Base-by-base conservation (phyloP, 30 jellyfish, hydroid and myxozoan species). In the Haliclystus octoradiatus region DNA sequence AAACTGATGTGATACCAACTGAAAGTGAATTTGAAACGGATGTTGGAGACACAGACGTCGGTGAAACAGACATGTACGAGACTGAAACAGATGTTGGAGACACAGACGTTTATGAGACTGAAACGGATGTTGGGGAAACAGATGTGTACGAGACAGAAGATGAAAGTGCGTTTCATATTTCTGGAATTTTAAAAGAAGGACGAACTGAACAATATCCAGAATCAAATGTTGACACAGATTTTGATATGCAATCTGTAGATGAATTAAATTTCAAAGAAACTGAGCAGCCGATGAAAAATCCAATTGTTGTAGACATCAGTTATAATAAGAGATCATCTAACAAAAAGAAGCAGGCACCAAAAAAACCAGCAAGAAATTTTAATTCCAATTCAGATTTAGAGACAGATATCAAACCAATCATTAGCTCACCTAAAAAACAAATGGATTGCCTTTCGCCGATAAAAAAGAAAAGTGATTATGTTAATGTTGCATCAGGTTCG, bases 81-180 rank as follows among this genome's bases (percentile, higher is more conserved):
- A 75, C 72, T 34, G 84, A 71, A 52, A 66, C 94, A 7, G 25
- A 75, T 65, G 79, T 53, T 29, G 25, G 49, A 5, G 80, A 72
- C 50, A 61, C 49, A 27, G 70, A 72, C 49, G 57, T 85, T 1
- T 50, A 35, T 19, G 79, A 24, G 30, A 75, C 72, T 34, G 84
- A 71, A 52, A 66, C 94, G 3, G 25, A 75, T 65, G 79, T 53
- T 29, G 25, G 49, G 12, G 80, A 72, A 34, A 61, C 49, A 27
- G 70, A 72, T 62, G 57, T 85, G 0, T 50, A 35, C 28, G 79
- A 24, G 30, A 75, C 72, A 31, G 84, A 71, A 52, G 97, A 88
- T 14, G 86, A 82, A 33, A 89, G 82, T 31, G 94, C 95, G 26
- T 89, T 89, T 68, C 95, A 89, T 64, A 66, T 89, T 31, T 89